Conservation (phyloP, 2,797 vertebrate species). For the Chromis chromis region DNA sequence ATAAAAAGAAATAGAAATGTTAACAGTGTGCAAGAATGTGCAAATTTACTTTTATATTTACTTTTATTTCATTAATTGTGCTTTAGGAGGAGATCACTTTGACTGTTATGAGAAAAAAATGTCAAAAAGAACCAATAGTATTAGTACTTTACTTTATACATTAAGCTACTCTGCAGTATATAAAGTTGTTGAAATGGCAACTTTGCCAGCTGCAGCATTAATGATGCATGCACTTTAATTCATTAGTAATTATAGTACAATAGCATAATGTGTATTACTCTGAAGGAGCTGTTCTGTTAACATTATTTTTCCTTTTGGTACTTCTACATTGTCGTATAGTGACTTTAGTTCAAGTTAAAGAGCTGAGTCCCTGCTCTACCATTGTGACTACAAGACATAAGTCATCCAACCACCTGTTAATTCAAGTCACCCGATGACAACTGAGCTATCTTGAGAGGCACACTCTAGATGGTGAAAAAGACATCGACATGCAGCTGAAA, state of each 20-base stretch:
- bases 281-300: neutral
- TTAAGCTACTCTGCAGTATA: too few species aligned
- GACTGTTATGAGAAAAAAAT: neutral
- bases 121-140: neutral
- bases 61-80: neutral
- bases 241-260: too few species aligned
- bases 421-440: conserved; percentile 13
- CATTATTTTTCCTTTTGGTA: neutral
- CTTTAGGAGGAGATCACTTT: neutral
- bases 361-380: neutral
- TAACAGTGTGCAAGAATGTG: too few species aligned
- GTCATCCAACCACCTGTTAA: conserved; percentile 12
- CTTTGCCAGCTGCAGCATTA: too few species aligned
- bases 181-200: too few species aligned
- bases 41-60: too few species aligned
- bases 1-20: too few species aligned
- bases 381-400: neutral
- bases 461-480: neutral
- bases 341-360: neutral
- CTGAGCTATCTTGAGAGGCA: neutral
- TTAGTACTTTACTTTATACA: too few species aligned
- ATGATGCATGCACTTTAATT: too few species aligned
- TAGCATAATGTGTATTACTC: neutral
- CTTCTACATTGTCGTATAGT: neutral
- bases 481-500: neutral